Percentiles rank a stretch among this genome's conserved stretches.
Evolutionary conservation across 2,797 vertebrate genomes (phyloP).

Genomic region (Adrianichthys oophorus): DNA sequence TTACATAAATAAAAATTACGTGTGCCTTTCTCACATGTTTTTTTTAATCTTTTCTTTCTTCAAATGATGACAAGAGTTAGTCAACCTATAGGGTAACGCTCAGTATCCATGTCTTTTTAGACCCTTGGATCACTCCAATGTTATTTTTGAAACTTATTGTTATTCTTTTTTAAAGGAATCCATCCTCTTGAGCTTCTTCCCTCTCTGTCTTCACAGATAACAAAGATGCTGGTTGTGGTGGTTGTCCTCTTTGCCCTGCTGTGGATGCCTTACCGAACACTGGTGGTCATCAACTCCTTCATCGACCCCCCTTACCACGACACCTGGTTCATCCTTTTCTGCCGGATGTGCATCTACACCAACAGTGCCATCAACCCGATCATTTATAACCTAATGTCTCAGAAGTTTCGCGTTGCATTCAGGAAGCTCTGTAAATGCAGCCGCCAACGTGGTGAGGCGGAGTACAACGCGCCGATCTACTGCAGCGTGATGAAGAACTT

Average conservation of each 20-base stretch:
- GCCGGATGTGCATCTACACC: slow-evolving; percentile 86
- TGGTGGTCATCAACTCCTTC: slow-evolving; percentile 91
- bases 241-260: slow-evolving; percentile 86
- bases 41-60: no score
- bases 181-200: background rate
- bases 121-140: no score
- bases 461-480: slow-evolving; percentile 68
- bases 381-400: slow-evolving; percentile 90
- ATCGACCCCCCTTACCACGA: slow-evolving; percentile 85
- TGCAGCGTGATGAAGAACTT: slow-evolving; percentile 80
- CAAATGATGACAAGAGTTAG: no score
- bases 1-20: no score
- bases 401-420: slow-evolving; percentile 87
- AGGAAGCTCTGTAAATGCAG: slow-evolving; percentile 81
- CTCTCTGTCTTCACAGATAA: slow-evolving; percentile 75
- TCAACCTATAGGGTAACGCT: no score
- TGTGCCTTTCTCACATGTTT: no score
- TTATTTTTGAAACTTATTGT: no score
- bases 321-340: slow-evolving; percentile 89
- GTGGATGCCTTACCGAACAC: slow-evolving; percentile 88
- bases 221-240: slow-evolving; percentile 90
- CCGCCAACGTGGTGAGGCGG: slow-evolving; percentile 36
- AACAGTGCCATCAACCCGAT: slow-evolving; percentile 91
- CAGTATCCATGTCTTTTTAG: no score
- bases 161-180: background rate